Conservation (phyloP, 2,888 invertebrate genomes). For the Emmelina monodactyla region DNA sequence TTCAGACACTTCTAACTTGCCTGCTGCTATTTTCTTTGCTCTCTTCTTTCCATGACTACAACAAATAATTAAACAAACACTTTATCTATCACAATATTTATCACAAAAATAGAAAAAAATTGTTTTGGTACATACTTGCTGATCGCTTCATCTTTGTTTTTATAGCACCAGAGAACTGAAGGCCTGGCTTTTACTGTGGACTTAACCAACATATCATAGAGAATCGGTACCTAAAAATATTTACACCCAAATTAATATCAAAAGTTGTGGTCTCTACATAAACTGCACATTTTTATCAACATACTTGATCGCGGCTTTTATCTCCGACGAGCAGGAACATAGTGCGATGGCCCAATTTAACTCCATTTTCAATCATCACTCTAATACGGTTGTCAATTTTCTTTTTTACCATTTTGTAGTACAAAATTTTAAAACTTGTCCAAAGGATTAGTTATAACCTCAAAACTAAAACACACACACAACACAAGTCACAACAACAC, state of each 20-base stretch:
- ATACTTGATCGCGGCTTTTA: slow-evolving; percentile 94
- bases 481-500: too few relatives aligned
- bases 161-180: slow-evolving; percentile 98
- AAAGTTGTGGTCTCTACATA: too few relatives aligned
- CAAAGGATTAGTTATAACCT: slow-evolving; percentile 25
- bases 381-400: slow-evolving; percentile 97
- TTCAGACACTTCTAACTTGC: slow-evolving; percentile 88
- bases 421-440: too few relatives aligned
- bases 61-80: slow-evolving; percentile 1
- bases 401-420: slow-evolving; percentile 80
- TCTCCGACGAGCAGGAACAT: slow-evolving; percentile 96
- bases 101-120: too few relatives aligned
- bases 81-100: too few relatives aligned
- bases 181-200: slow-evolving; percentile 92
- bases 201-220: slow-evolving; percentile 98
- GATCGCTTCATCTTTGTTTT: slow-evolving; percentile 88
- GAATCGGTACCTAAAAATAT: slow-evolving; percentile 84
- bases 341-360: slow-evolving; percentile 87
- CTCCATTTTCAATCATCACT: slow-evolving; percentile 96
- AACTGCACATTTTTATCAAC: too few relatives aligned
- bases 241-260: too few relatives aligned
- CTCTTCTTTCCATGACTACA: slow-evolving; percentile 89
- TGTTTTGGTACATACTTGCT: slow-evolving; percentile 70
- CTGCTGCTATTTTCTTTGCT: slow-evolving; percentile 90
- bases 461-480: too few relatives aligned